These are phyloP conservation scores for Beris chalybata DNA, from an alignment of 2,888 invertebrate genomes.

Conservation along the genomic window DNA sequence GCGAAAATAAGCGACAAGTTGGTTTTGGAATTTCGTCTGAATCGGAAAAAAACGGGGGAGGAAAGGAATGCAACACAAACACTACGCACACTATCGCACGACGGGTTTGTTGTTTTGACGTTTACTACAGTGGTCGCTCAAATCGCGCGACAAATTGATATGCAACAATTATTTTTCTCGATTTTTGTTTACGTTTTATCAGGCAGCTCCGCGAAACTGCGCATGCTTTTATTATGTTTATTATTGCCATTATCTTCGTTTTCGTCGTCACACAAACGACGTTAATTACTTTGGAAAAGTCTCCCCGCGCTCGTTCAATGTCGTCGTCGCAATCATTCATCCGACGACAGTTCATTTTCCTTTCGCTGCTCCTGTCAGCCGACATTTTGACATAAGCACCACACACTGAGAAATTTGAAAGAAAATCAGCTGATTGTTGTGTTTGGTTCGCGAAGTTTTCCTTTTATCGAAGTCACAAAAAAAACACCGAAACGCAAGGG, in stretches of 20 bases:
- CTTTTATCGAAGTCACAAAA: no score
- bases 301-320: background rate
- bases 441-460: conserved; percentile 5
- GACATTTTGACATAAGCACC: conserved; percentile 17
- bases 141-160: background rate
- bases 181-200: conserved; percentile 26
- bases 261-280: conserved; percentile 3
- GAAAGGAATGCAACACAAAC: background rate
- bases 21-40: no score
- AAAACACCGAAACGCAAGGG: background rate
- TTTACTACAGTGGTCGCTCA: background rate
- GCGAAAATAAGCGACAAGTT: no score
- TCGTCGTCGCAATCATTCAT: background rate
- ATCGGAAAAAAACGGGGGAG: background rate
- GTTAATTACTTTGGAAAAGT: background rate
- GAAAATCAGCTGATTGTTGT: conserved; percentile 26
- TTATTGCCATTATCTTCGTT: conserved; percentile 11
- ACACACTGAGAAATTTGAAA: conserved; percentile 11
- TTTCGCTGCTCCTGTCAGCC: conserved; percentile 23
- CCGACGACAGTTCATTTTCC: background rate
- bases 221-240: conserved; percentile 30
- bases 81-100: background rate
- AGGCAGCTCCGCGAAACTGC: conserved; percentile 9
- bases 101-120: conserved; percentile 8
- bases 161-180: conserved; percentile 14